Evolutionary conservation across 1,140 invertebrate genomes (phyloP).

Genomic region (Melitaea cinxia): DNA sequence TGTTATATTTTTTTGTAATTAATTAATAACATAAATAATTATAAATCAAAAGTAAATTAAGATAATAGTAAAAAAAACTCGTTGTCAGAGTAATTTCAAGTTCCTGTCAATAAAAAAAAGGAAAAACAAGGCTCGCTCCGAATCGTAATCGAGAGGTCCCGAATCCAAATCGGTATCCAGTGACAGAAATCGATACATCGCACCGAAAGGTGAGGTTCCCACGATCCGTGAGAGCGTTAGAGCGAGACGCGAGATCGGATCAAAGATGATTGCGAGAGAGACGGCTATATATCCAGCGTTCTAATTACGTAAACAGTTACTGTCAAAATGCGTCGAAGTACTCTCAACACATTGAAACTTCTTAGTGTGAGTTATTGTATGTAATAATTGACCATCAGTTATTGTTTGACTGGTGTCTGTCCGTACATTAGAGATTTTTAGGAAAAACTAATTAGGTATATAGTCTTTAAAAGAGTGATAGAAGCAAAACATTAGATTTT

Average conservation of each 20-base stretch:
- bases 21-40: neutral
- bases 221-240: conserved; percentile 62
- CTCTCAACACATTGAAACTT: conserved; percentile 7
- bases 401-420: neutral
- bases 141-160: conserved; percentile 40
- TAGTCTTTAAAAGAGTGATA: too few species aligned
- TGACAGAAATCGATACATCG: conserved; percentile 60
- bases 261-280: conserved; percentile 30
- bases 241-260: conserved; percentile 32
- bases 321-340: conserved; percentile 4
- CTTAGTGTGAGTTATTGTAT: conserved; percentile 11
- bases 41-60: neutral
- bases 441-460: too few species aligned
- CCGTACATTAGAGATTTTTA: too few species aligned
- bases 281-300: conserved; percentile 29
- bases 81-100: neutral
- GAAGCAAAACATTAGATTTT: too few species aligned
- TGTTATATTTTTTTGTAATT: too few species aligned
- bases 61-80: too few species aligned
- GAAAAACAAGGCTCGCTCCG: neutral
- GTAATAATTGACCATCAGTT: neutral
- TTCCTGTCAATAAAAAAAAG: conserved; percentile 15
- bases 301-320: conserved; percentile 51
- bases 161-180: conserved; percentile 41
- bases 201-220: conserved; percentile 68